phyloP scores from a whole-genome alignment of 2,797 vertebrate genomes.

The Acrossocheilus wenchowensis region DNA sequence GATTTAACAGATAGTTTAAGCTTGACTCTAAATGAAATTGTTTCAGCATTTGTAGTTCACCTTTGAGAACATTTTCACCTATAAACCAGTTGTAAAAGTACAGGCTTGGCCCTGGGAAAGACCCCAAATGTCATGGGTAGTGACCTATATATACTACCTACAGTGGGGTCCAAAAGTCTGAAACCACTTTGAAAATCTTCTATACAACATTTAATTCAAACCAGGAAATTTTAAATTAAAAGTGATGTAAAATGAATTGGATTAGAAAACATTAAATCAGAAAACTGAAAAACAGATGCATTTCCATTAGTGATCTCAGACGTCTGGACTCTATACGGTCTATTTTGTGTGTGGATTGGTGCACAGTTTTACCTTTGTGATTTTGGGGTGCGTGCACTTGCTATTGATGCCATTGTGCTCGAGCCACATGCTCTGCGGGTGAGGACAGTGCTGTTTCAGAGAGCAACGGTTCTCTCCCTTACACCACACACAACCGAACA shows the following conservation, averaged over 20 bases:
- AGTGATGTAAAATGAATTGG: not conserved
- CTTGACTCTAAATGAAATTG: not conserved
- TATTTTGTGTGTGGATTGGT: constrained; percentile 32
- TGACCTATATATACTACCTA: not conserved
- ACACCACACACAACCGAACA: constrained; percentile 96
- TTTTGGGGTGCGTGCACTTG: constrained; percentile 94
- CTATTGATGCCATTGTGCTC: constrained; percentile 90
- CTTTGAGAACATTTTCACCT: not conserved
- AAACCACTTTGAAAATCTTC: not conserved
- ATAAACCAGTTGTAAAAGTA: not conserved
- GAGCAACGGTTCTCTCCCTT: constrained; percentile 91
- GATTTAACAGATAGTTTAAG: not conserved
- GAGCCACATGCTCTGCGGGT: constrained; percentile 90
- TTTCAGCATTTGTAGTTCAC: not conserved
- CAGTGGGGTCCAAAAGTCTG: not conserved
- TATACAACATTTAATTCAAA: not conserved
- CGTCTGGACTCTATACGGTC: not conserved
- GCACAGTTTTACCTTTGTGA: constrained; percentile 87
- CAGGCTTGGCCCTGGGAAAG: not conserved
- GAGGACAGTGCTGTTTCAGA: constrained; percentile 91
- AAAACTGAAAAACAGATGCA: not conserved
- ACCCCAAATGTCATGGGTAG: not conserved
- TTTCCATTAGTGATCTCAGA: not conserved
- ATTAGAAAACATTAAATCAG: not conserved
- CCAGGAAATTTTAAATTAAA: not conserved